A percentile compares a stretch with the other conserved stretches of the same genome.
These are phyloP conservation scores for Actinia tenebrosa DNA, from an alignment of 64 coral and sea anemone species.

Conservation along the genomic window DNA sequence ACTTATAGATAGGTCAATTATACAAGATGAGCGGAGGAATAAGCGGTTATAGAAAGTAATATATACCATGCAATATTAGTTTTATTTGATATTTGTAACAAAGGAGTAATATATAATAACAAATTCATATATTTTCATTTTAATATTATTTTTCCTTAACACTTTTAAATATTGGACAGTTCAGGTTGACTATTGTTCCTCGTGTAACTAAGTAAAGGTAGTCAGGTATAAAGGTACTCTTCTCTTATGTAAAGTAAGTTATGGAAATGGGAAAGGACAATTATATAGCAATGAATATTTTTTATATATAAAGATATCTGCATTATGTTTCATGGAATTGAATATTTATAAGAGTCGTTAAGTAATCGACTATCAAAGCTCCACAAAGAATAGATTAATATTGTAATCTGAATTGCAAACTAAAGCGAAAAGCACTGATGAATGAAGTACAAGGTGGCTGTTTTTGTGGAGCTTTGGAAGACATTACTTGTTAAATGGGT, in stretches of 20 bases:
- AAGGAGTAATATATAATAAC: neutral
- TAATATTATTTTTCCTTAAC: neutral
- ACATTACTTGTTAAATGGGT: neutral
- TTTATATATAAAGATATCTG: neutral
- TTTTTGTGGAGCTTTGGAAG: neutral
- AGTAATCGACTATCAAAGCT: neutral
- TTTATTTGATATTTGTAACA: neutral
- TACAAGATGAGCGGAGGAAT: too few species aligned
- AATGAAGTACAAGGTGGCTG: neutral
- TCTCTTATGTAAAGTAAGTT: neutral
- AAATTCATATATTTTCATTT: slow-evolving; percentile 10
- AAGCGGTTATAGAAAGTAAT: neutral
- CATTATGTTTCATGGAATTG: neutral
- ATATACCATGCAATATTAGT: neutral
- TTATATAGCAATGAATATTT: neutral
- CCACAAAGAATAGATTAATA: neutral
- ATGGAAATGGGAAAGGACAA: neutral
- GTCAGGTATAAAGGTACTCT: neutral
- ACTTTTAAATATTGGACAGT: neutral
- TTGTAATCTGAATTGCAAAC: neutral
- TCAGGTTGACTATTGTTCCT: neutral
- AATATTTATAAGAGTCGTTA: neutral
- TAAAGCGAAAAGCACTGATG: neutral
- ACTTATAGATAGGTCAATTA: neutral
- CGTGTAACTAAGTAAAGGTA: too few species aligned